These are phyloP conservation scores for Antennarius striatus DNA, from an alignment of 2,113 vertebrate species.

Conservation along the genomic window DNA sequence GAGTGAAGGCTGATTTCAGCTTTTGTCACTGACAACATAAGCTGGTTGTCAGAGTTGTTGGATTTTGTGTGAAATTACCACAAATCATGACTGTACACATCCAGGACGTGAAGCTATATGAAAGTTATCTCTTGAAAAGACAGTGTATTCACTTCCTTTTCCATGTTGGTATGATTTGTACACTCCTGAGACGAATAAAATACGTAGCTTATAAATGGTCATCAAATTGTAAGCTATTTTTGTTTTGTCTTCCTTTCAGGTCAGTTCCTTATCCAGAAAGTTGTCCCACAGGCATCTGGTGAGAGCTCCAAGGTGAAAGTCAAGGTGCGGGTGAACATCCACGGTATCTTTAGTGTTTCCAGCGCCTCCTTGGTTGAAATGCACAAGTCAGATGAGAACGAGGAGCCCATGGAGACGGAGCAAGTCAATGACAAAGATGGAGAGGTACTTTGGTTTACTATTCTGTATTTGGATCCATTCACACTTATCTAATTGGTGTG, in stretches of 20 bases:
- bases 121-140: too few species aligned
- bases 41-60: too few species aligned
- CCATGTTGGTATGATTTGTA: too few species aligned
- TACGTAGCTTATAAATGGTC: too few species aligned
- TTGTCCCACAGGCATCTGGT: conserved; percentile 90
- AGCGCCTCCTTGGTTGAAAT: conserved; percentile 91
- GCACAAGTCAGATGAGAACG: conserved; percentile 80
- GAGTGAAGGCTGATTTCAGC: too few species aligned
- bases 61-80: too few species aligned
- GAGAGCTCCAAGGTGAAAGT: conserved; percentile 96
- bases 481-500: too few species aligned
- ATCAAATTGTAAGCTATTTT: neutral
- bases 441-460: conserved; percentile 51
- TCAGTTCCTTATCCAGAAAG: conserved; percentile 94
- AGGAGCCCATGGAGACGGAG: conserved; percentile 90
- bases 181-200: too few species aligned
- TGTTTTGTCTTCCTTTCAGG: conserved; percentile 71
- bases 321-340: conserved; percentile 92
- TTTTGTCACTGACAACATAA: too few species aligned
- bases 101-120: too few species aligned
- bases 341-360: conserved; percentile 94
- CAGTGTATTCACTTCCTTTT: too few species aligned
- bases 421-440: conserved; percentile 79
- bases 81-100: too few species aligned
- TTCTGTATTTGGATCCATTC: neutral